Base-by-base conservation (phyloP, 2,888 invertebrate species). In the Sphecodes monilicornis region DNA sequence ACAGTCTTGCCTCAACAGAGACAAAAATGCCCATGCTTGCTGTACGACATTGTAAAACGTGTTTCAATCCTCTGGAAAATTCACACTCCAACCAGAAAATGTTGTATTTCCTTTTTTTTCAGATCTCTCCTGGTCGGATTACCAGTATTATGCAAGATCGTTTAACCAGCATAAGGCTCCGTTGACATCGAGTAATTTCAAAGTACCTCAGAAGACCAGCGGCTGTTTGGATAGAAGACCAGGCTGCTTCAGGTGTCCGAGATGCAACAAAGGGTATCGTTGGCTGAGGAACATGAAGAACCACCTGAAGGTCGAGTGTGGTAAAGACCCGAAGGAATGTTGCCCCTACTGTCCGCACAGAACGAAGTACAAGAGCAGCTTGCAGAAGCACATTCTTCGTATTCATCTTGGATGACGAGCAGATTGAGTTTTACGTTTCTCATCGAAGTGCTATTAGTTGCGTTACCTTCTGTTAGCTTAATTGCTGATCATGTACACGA, bases 271-370 rank as follows among this genome's bases (percentile, higher is more conserved):
- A 90, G 94, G 94, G 66, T 96, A 96, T 91, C 96, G 96, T 69
- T 96, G 96, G 93, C 95, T 96, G 85, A 95, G 96, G 89, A 96
- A 96, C 90, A 94, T 96, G 89, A 95, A 95, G 82, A 95, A 96
- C 22, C 96, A 96, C 90, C 90, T 96, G 88, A 95, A 95, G 81
- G 95, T 96, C 89, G 96, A 96, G 90, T 96, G 96, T 89, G 96
- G 96, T 77, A 95, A 96, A 79, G 95, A 95, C 84, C 96, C 96
- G 0, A 95, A 95, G 70, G 96, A 96, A 89, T 94, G 95, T 81
- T 96, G 96, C 87, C 95, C 95, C 0, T 95, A 95, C 88, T 96
- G 96, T 86, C 93, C 95, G 4, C 94, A 95, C 81, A 94, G 95
- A 84, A 95, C 96, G 41, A 95, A 95, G 84, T 96, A 96, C 88